Evolutionary conservation across 2,113 vertebrate species (phyloP), one percentile per base, ranked within the genome.

Genomic region (Urocitellus parryii): DNA sequence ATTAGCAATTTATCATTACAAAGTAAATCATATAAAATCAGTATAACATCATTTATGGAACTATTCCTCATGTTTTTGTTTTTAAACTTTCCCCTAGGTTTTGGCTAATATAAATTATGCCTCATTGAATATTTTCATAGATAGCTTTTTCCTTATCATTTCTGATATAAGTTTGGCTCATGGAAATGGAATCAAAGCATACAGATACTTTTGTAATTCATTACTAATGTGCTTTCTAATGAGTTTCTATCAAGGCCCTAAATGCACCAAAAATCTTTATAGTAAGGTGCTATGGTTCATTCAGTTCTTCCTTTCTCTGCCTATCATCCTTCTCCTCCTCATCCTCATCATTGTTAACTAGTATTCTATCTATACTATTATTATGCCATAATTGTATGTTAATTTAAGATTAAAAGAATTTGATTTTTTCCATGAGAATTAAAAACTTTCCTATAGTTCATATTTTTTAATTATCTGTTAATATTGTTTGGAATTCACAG

Each of bases 71-170:
- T 73, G 22, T 70, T 76, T 82, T 89, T 78, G 11, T 70, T 92
- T 45, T 95, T 51, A 65, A 32, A 72, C 25, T 24, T 34, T 82
- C 25, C 6, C 0, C 32, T 4, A 42, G 24, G 2, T 34, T 90
- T 95, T 82, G 80, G 9, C 27, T 89, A 95, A 84, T 58, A 42
- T 88, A 84, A 82, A 70, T 83, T 37, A 58, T 74, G 25, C 8
- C 34, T 81, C 14, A 88, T 20, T 72, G 32, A 48, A 48, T 3
- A 82, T 82, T 95, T 90, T 90, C 37, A 80, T n/a, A 73, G 7
- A 79, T 83, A 42, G 25, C 8, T 25, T 16, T 88, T 74, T 88
- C 68, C 39, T 93, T 37, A 56, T 78, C 29, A 87, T 77, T 94
- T 51, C 17, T 80, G 34, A 29, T 65, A 6, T 27, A 80, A 34